Percentiles rank a stretch among this genome's conserved stretches.
Conservation (phyloP, 1,140 invertebrate genomes). For the Cotesia glomerata region DNA sequence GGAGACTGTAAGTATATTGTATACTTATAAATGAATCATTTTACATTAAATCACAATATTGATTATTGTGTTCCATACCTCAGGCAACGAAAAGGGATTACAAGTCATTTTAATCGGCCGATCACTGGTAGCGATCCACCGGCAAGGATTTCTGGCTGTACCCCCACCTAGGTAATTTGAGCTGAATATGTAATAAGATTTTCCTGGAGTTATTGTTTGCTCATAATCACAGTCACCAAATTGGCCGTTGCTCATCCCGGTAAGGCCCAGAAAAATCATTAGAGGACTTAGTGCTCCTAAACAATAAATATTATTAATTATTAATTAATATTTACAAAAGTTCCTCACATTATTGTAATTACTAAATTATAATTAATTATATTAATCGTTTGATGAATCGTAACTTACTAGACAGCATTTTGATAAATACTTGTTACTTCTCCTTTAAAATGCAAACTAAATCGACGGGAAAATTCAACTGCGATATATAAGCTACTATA, state of each 20-base stretch:
- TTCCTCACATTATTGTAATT: neutral
- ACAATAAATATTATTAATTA: neutral
- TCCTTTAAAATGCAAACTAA: neutral
- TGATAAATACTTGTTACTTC: neutral
- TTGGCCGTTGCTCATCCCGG: neutral
- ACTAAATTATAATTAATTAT: neutral
- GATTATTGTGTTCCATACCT: slow-evolving; percentile 50
- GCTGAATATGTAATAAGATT: slow-evolving; percentile 61
- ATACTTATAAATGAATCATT: neutral
- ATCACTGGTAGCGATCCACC: slow-evolving; percentile 62
- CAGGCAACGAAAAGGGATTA: slow-evolving; percentile 58
- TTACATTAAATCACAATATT: neutral
- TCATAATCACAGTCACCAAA: slow-evolving; percentile 40
- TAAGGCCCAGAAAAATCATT: neutral
- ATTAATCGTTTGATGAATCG: neutral
- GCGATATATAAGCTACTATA: slow-evolving; percentile 8
- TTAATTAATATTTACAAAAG: neutral
- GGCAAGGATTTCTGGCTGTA: slow-evolving; percentile 50
- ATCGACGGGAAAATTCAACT: slow-evolving; percentile 11
- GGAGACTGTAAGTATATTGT: slow-evolving; percentile 25
- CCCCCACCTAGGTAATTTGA: slow-evolving; percentile 56
- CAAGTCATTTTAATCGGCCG: slow-evolving; percentile 61
- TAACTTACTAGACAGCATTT: neutral
- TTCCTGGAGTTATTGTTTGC: slow-evolving; percentile 44
- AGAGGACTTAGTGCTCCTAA: neutral